Evolutionary conservation across 2,113 vertebrate genomes (phyloP).

Genomic region (Acinonyx jubatus): DNA sequence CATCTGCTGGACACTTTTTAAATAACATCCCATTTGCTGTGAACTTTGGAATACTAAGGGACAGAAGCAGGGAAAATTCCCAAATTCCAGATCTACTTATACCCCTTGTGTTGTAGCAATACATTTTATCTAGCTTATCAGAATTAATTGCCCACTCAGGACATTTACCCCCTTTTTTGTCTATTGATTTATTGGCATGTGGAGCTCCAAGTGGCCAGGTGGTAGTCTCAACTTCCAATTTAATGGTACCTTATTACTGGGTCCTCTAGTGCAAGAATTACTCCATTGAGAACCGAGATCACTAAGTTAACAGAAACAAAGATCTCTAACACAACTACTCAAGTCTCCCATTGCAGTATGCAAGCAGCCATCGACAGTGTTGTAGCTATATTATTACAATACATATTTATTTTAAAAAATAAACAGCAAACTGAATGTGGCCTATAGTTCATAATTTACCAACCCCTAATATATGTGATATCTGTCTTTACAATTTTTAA

Average conservation of each 20-base stretch:
- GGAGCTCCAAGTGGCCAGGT: neutral
- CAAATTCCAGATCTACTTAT: neutral
- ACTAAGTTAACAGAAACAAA: neutral
- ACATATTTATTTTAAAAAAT: neutral
- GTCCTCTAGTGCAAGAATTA: neutral
- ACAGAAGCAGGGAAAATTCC: neutral
- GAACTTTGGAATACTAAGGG: neutral
- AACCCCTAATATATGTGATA: neutral
- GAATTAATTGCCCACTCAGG: neutral
- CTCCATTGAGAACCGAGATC: neutral
- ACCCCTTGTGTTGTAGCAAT: neutral
- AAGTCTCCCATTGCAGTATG: neutral
- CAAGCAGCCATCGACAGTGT: neutral
- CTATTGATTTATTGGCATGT: neutral
- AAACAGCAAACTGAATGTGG: neutral
- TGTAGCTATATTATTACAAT: neutral
- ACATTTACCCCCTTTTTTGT: neutral
- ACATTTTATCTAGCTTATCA: neutral
- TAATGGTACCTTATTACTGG: neutral
- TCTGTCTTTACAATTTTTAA: neutral
- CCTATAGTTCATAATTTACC: neutral
- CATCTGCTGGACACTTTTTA: constrained; percentile 67
- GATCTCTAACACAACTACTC: neutral
- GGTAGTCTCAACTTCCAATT: neutral
- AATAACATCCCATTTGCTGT: neutral